Conservation (phyloP, 2,113 vertebrate genomes). For the Oryctolagus cuniculus region mOryCun1.1 NC_091439.1:13153501-13154000, state of each 20-base stretch:
- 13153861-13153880: neutral
- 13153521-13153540: constrained; percentile 44
- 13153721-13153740: neutral
- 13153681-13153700: neutral
- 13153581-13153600: constrained; percentile 11
- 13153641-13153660: neutral
- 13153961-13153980: too few species aligned
- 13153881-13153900: constrained; percentile 15
- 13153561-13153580: neutral
- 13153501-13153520: constrained; percentile 48
- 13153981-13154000: too few species aligned
- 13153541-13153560: constrained; percentile 40
- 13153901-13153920: neutral
- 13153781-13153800: neutral
- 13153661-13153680: neutral
- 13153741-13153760: neutral
- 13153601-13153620: neutral
- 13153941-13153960: neutral
- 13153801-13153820: neutral
- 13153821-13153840: neutral
- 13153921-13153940: neutral
- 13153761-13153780: neutral
- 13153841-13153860: neutral
- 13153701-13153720: neutral
- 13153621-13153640: neutral